phyloP scores from a whole-genome alignment of 2,113 vertebrate genomes.

The Romanogobio albipinnatus region DNA sequence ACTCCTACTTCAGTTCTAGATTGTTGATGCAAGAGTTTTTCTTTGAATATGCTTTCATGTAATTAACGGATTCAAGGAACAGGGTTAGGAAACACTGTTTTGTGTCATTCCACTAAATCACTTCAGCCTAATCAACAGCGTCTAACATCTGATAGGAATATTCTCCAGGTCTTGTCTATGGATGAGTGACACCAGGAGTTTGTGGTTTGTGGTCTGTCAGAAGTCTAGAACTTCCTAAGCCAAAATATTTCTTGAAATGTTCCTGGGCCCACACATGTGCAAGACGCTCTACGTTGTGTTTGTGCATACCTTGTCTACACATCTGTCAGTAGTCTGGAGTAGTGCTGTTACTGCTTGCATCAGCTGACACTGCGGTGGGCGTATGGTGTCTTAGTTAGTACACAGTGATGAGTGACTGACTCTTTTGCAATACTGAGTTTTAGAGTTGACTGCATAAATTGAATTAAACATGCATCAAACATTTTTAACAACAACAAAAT shows the following conservation, averaged over 20 bases:
- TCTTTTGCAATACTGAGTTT: not conserved
- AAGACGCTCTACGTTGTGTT: not conserved
- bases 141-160: conserved; percentile 12
- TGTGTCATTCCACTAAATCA: conserved; percentile 25
- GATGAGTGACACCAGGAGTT: conserved; percentile 37
- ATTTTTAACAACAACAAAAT: not conserved
- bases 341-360: not conserved
- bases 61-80: conserved; percentile 10
- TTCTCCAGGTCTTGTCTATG: conserved; percentile 20
- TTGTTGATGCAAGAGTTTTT: not conserved
- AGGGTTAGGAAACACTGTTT: not conserved
- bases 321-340: conserved; percentile 45
- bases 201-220: conserved; percentile 39
- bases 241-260: conserved; percentile 35
- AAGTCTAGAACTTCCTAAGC: conserved; percentile 8
- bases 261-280: conserved; percentile 38
- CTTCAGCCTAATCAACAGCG: conserved; percentile 1
- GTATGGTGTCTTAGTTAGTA: too few species aligned
- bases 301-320: conserved; percentile 38
- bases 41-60: not conserved
- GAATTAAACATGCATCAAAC: not conserved
- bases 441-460: not conserved
- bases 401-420: not conserved
- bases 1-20: not conserved
- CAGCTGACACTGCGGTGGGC: not conserved